These are phyloP conservation scores for Scaptomyza flava DNA, from an alignment of 2,888 invertebrate species.

Conservation along the genomic window DNA sequence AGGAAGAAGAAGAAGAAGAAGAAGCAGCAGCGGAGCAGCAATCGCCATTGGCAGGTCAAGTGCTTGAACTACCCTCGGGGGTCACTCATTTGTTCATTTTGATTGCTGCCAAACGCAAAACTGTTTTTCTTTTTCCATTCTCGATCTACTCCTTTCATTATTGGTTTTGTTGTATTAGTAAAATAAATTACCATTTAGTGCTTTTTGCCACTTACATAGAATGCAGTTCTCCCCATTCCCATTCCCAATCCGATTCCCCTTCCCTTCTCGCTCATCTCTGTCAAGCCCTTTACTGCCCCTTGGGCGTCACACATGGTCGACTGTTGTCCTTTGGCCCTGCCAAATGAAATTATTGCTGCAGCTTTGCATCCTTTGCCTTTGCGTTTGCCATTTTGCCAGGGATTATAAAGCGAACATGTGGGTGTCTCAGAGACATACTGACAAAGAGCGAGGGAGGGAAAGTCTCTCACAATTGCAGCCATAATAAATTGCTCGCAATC, in stretches of 20 bases:
- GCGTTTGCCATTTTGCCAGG: slow-evolving; percentile 40
- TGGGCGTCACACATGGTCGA: slow-evolving; percentile 70
- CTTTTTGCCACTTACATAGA: slow-evolving; percentile 70
- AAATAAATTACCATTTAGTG: slow-evolving; percentile 80
- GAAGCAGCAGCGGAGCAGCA: slow-evolving; percentile 19
- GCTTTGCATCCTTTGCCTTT: slow-evolving; percentile 61
- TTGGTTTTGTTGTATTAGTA: slow-evolving; percentile 71
- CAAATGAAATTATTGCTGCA: slow-evolving; percentile 78
- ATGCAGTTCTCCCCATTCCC: not conserved
- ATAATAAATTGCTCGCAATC: slow-evolving; percentile 80
- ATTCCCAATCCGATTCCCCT: not conserved
- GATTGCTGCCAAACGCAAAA: slow-evolving; percentile 66
- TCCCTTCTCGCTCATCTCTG: not conserved
- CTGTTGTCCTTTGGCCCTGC: slow-evolving; percentile 71
- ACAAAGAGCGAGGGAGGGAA: slow-evolving; percentile 16
- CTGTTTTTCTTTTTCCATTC: slow-evolving; percentile 34
- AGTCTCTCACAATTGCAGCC: slow-evolving; percentile 68
- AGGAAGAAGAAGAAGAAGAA: slow-evolving; percentile 30
- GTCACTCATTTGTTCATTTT: slow-evolving; percentile 76
- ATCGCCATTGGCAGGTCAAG: slow-evolving; percentile 55
- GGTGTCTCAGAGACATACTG: not conserved
- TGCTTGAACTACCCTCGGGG: slow-evolving; percentile 63
- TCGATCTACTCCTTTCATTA: slow-evolving; percentile 48
- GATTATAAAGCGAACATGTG: slow-evolving; percentile 62
- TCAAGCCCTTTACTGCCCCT: slow-evolving; percentile 11